Evolutionary conservation across 2,113 vertebrate genomes (phyloP), one percentile per base, ranked within the genome.

Genomic region (Poeciliopsis turrubarensis): DNA sequence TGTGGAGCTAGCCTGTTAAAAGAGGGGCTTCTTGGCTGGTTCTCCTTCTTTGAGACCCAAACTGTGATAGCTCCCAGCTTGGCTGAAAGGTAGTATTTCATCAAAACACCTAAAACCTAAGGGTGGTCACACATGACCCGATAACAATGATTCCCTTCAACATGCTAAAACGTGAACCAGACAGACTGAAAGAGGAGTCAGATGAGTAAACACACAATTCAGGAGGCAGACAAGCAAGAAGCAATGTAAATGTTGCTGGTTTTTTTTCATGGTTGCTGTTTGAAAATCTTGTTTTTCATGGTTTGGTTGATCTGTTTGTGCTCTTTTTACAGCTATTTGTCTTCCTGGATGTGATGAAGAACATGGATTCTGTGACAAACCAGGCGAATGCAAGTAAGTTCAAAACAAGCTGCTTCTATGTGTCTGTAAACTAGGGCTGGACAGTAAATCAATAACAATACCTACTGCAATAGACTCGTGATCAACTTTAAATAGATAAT

Each of bases 341-440:
- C 94, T 99, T 87, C 96, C 97, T 17, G 97, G 98, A 44, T 99
- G 98, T 22, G 97, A 98, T 27, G 97, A 99, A 80, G 96, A 97
- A 62, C 98, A 99, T 0, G 98, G 98, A 30, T 96, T 95, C 83
- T 99, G 98, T 68, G 98, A 99, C 73, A 97, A 95, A 91, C 98
- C 98, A 2, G 98, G 97, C 71, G 98, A 99, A 87, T 99, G 98
- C 98, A 99, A 98, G 98, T 99, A 95, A 96, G 97, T 97, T 25
- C 4, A 17, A 62, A 77, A 64, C 2, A 77, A 65, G 25, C 3
- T 17, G 10, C 11, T 3, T 51, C 37, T 10, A 61, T 32, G 31
- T 15, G 47, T 31, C 31, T 29, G 34, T 31, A 31, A 30, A 37
- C 69, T 0, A 37, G 10, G 34, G 10, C 10, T 12, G 34, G 2